Evolutionary conservation across 2,888 invertebrate genomes (phyloP).

Genomic region (Melitaea athalia): DNA sequence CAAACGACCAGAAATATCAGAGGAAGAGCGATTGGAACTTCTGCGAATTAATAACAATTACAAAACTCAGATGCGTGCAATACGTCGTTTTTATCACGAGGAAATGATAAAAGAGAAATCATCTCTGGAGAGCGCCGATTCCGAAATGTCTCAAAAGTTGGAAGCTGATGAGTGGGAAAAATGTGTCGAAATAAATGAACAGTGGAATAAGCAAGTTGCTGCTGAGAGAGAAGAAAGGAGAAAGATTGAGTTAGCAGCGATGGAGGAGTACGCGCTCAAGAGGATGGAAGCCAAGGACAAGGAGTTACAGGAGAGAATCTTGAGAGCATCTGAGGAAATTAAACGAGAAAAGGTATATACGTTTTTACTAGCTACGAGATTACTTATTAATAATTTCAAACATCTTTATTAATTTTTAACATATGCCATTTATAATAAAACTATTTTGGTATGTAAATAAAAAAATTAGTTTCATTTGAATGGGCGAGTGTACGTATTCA

Average conservation of each 20-base stretch:
- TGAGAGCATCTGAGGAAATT: conserved; percentile 78
- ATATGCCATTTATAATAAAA: too few relatives aligned
- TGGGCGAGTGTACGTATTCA: too few relatives aligned
- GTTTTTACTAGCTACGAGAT: background rate
- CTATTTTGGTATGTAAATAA: too few relatives aligned
- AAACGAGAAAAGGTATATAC: conserved; percentile 64
- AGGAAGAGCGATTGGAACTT: conserved; percentile 86
- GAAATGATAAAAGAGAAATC: conserved; percentile 78
- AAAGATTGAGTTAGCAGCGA: conserved; percentile 69
- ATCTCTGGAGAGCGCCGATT: conserved; percentile 76
- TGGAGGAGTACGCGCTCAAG: conserved; percentile 72
- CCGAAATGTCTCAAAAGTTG: conserved; percentile 78
- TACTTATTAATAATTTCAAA: too few relatives aligned
- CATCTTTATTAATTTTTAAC: too few relatives aligned
- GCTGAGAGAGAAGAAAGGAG: conserved; percentile 82
- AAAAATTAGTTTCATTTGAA: too few relatives aligned
- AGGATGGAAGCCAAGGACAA: conserved; percentile 66
- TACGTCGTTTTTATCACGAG: conserved; percentile 77
- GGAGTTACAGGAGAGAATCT: conserved; percentile 56
- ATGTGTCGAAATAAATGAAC: conserved; percentile 84
- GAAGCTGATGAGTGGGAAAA: conserved; percentile 85
- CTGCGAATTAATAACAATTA: conserved; percentile 87
- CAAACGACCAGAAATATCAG: conserved; percentile 79
- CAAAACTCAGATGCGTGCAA: conserved; percentile 82
- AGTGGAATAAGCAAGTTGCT: conserved; percentile 87